Evolutionary conservation across 2,888 invertebrate genomes (phyloP).

Genomic region (Dendrolimus pini): DNA sequence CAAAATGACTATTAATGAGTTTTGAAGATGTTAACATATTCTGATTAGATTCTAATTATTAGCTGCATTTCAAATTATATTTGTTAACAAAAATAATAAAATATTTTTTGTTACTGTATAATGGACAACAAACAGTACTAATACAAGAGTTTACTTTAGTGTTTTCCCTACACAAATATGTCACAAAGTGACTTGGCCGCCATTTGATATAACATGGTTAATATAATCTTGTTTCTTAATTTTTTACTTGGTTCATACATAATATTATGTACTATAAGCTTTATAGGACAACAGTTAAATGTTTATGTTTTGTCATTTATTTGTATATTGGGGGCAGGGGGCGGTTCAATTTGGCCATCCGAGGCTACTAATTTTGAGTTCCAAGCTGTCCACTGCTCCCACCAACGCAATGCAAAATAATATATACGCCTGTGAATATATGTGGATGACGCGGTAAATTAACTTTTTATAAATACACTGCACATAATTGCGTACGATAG

Average conservation of each 20-base stretch:
- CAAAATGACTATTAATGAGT: no score
- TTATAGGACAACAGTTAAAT: no score
- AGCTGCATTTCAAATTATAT: no score
- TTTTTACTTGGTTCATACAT: neutral
- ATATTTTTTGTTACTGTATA: no score
- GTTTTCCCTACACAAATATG: slow-evolving; percentile 1
- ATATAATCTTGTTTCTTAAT: no score
- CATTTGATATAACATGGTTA: neutral
- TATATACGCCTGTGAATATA: neutral
- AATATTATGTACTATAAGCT: neutral
- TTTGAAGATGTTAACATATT: no score
- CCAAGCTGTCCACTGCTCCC: neutral
- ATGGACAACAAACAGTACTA: no score
- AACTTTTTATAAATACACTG: neutral
- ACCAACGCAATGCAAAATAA: neutral
- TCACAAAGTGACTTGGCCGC: slow-evolving; percentile 22
- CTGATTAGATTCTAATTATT: no score
- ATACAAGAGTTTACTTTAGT: slow-evolving; percentile 2
- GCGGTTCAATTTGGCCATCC: neutral
- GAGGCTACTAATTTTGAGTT: neutral
- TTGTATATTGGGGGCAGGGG: neutral
- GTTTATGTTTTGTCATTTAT: neutral
- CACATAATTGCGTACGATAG: slow-evolving; percentile 9
- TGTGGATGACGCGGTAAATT: no score
- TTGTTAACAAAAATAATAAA: no score